Evolutionary conservation across 2,888 invertebrate species (phyloP).

Genomic region (Calameuta filiformis): DNA sequence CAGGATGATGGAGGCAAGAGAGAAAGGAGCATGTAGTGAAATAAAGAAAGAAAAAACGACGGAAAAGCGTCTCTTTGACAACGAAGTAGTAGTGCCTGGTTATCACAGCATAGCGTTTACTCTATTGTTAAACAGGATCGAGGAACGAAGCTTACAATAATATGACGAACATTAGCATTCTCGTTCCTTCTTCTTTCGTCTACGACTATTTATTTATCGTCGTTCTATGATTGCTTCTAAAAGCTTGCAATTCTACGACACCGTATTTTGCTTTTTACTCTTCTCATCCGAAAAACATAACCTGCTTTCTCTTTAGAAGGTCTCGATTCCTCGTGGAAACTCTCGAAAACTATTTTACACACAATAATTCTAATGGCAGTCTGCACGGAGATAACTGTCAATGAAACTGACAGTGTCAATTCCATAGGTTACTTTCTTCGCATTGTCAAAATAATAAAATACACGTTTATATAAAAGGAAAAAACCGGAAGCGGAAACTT

Average conservation of each 20-base stretch:
- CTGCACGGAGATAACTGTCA: conserved; percentile 37
- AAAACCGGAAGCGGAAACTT: neutral
- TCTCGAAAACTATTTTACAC: neutral
- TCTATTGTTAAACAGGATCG: neutral
- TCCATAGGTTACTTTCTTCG: conserved; percentile 23
- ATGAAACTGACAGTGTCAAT: conserved; percentile 30
- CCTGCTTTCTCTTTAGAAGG: neutral
- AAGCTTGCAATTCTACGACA: too few relatives aligned
- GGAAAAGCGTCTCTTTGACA: neutral
- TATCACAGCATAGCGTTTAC: neutral
- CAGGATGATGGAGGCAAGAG: neutral
- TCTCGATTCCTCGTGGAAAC: neutral
- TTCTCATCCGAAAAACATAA: neutral
- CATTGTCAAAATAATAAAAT: neutral
- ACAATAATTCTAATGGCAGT: conserved; percentile 43
- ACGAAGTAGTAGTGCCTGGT: neutral
- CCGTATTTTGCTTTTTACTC: neutral
- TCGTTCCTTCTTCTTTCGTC: neutral
- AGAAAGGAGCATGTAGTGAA: neutral
- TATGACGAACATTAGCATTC: neutral
- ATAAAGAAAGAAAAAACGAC: neutral
- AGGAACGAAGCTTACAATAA: neutral
- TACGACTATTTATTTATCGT: neutral
- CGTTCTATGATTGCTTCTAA: neutral
- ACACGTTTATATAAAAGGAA: neutral